phyloP scores from a whole-genome alignment of 1,140 invertebrate species.

The Bombus huntii region DNA sequence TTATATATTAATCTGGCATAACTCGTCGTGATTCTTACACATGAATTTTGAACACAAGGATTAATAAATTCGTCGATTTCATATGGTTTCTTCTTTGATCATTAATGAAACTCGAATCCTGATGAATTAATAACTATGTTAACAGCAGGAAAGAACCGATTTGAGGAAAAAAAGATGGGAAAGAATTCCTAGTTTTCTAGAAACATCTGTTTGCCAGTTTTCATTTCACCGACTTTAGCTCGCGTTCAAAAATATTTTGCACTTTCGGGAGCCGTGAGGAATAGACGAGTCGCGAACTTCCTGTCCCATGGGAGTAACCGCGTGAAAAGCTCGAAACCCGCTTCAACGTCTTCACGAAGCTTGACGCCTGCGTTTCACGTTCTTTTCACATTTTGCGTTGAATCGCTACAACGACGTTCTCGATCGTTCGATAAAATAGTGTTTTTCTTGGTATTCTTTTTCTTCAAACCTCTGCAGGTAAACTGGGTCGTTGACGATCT shows the following conservation, averaged over 20 bases:
- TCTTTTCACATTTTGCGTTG: conserved; percentile 52
- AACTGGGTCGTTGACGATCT: background rate
- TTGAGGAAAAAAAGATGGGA: too few species aligned
- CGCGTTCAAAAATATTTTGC: conserved; percentile 59
- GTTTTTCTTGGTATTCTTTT: too few species aligned
- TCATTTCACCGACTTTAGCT: conserved; percentile 41
- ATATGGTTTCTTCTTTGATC: background rate
- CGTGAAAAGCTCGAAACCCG: conserved; percentile 50
- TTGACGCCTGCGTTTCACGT: conserved; percentile 55
- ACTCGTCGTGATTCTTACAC: background rate
- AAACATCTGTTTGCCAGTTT: background rate
- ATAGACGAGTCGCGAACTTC: conserved; percentile 46
- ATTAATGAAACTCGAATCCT: background rate
- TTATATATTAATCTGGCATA: background rate
- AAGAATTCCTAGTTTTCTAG: background rate
- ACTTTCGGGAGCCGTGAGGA: conserved; percentile 31
- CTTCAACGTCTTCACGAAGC: background rate
- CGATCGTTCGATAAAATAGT: conserved; percentile 50
- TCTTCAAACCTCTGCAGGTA: background rate
- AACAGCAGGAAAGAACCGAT: background rate
- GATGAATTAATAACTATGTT: background rate
- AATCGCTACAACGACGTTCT: conserved; percentile 25
- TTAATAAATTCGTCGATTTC: background rate
- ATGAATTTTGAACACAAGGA: accelerated
- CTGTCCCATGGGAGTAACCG: conserved; percentile 32